These are phyloP conservation scores for Chelon auratus DNA, from an alignment of 2,797 vertebrate genomes.

Conservation along the genomic window DNA sequence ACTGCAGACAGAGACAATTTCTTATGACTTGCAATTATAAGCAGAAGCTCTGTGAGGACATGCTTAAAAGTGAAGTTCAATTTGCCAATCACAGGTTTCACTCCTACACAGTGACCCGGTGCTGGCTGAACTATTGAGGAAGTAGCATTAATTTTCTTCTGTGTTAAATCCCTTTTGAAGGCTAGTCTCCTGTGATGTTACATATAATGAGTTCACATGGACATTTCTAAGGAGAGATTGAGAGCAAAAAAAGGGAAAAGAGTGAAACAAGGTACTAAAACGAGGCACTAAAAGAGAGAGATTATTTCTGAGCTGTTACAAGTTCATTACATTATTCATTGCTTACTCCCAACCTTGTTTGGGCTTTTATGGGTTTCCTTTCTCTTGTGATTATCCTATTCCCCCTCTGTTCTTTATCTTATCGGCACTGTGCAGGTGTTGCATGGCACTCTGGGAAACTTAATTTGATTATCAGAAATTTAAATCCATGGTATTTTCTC, in stretches of 20 bases:
- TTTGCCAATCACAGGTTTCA: conserved; percentile 55
- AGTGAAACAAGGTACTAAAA: conserved; percentile 31
- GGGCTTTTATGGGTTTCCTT: conserved; percentile 58
- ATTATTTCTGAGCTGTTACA: conserved; percentile 65
- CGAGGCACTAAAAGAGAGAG: conserved; percentile 38
- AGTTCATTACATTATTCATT: conserved; percentile 73
- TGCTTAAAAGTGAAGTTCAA: conserved; percentile 59
- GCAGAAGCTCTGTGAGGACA: conserved; percentile 52
- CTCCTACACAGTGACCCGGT: conserved; percentile 51
- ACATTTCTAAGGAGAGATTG: conserved; percentile 34
- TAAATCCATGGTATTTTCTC: conserved; percentile 64
- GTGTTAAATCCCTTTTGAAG: conserved; percentile 58
- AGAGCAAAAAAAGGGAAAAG: conserved; percentile 17
- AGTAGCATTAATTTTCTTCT: conserved; percentile 43
- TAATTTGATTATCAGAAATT: conserved; percentile 82
- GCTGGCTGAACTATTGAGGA: conserved; percentile 23
- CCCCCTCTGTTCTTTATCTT: conserved; percentile 72
- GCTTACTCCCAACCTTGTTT: conserved; percentile 59
- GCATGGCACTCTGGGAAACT: conserved; percentile 58
- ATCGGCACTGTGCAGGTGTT: conserved; percentile 77
- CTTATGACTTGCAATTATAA: conserved; percentile 53
- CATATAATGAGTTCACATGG: conserved; percentile 52
- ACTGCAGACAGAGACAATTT: conserved; percentile 58
- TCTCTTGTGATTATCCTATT: conserved; percentile 55
- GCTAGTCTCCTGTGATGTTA: conserved; percentile 54